Percentiles rank a stretch among this genome's conserved stretches.
phyloP scores from a whole-genome alignment of 2,113 vertebrate genomes.

The Neogale vison region DNA sequence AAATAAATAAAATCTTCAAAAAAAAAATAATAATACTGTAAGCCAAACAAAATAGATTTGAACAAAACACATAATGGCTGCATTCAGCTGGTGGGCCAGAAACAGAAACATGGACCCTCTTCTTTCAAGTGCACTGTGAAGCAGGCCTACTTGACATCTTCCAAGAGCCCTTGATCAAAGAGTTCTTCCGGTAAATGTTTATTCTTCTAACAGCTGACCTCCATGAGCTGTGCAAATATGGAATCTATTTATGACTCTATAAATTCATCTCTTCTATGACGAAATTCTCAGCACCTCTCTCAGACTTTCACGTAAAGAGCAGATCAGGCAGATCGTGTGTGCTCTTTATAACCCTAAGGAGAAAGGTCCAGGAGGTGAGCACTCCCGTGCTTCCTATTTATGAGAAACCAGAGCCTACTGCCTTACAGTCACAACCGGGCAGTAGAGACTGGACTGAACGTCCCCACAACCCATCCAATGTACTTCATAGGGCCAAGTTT shows the following conservation, averaged over 20 bases:
- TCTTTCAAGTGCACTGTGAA: background rate
- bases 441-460: accelerated
- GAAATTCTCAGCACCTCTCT: background rate
- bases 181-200: background rate
- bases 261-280: background rate
- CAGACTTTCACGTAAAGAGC: background rate
- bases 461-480: background rate
- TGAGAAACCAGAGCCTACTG: background rate
- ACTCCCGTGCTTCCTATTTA: background rate
- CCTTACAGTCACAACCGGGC: background rate
- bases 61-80: background rate
- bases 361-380: background rate
- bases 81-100: background rate
- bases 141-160: background rate
- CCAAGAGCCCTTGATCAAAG: background rate
- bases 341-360: background rate
- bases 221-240: background rate
- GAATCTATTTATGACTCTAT: background rate
- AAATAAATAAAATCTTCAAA: no score
- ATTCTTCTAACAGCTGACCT: background rate
- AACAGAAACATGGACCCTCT: background rate
- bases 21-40: background rate
- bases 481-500: background rate
- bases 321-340: background rate
- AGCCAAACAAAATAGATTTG: constrained; percentile 19